These are phyloP conservation scores for Parasteatoda lunata DNA, from an alignment of 2,888 invertebrate species.

Conservation along the genomic window DNA sequence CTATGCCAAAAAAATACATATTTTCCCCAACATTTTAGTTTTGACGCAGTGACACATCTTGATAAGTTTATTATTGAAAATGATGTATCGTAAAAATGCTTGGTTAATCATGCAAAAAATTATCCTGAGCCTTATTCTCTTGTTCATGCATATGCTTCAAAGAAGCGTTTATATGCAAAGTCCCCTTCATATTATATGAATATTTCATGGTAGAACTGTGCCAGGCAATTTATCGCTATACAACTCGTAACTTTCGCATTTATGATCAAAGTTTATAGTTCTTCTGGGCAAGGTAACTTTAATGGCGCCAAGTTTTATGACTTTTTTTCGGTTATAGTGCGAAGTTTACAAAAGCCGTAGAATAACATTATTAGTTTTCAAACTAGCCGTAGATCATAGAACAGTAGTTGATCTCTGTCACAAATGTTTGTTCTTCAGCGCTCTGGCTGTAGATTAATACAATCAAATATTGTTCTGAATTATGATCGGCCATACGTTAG, in stretches of 20 bases:
- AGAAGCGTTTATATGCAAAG: conserved; percentile 58
- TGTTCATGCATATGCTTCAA: conserved; percentile 44
- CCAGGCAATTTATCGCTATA: conserved; percentile 62
- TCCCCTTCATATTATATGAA: conserved; percentile 56
- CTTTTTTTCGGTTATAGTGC: conserved; percentile 59
- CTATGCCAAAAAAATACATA: too few species aligned
- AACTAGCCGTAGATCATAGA: conserved; percentile 48
- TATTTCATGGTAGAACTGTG: conserved; percentile 55
- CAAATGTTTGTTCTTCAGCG: conserved; percentile 16
- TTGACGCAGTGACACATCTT: conserved; percentile 12
- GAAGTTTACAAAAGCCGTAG: conserved; percentile 54
- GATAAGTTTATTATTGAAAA: conserved; percentile 56
- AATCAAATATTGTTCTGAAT: conserved; percentile 18
- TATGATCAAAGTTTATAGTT: conserved; percentile 63
- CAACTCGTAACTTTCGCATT: conserved; percentile 64
- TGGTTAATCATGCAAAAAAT: conserved; percentile 59
- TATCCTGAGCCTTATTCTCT: conserved; percentile 31
- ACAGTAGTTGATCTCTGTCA: conserved; percentile 41
- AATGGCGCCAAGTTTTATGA: conserved; percentile 57
- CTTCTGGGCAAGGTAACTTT: conserved; percentile 60
- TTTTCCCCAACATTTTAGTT: too few species aligned
- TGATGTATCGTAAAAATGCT: conserved; percentile 48
- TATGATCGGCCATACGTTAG: conserved; percentile 5
- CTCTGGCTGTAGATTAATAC: neutral
- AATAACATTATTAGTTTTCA: conserved; percentile 60